These are phyloP conservation scores for Pemphredon lugubris DNA, from an alignment of 2,888 invertebrate genomes.

Conservation along the genomic window DNA sequence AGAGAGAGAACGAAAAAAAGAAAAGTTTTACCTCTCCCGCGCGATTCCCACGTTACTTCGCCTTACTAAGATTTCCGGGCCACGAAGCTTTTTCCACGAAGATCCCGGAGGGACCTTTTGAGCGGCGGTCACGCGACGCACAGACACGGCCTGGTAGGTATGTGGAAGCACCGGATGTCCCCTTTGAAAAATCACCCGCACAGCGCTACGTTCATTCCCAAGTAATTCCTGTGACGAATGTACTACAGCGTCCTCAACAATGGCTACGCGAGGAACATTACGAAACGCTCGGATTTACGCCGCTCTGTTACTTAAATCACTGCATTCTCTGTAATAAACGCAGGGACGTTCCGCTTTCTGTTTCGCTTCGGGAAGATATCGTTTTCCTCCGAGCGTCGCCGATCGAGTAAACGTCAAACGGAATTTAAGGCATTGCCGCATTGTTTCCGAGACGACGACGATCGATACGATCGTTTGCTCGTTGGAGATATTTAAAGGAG, in stretches of 20 bases:
- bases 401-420: no score
- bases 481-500: no score
- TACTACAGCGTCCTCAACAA: slow-evolving; percentile 47
- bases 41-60: slow-evolving; percentile 38
- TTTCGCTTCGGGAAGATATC: no score
- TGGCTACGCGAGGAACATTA: slow-evolving; percentile 29
- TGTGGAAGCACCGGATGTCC: slow-evolving; percentile 51
- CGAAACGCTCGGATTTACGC: slow-evolving; percentile 15
- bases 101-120: slow-evolving; percentile 43
- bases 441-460: no score
- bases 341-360: not conserved
- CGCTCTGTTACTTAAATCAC: slow-evolving; percentile 23
- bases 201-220: slow-evolving; percentile 13
- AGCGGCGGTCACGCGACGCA: slow-evolving; percentile 49
- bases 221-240: slow-evolving; percentile 59
- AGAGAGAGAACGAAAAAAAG: not conserved
- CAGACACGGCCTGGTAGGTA: slow-evolving; percentile 30
- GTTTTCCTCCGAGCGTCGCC: no score
- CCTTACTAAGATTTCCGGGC: slow-evolving; percentile 57
- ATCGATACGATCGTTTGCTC: no score
- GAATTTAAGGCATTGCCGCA: no score
- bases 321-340: slow-evolving; percentile 10
- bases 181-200: slow-evolving; percentile 60
- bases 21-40: slow-evolving; percentile 5
- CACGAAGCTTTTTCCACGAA: slow-evolving; percentile 42